Percentiles rank a stretch among this genome's conserved stretches.
Conservation (phyloP, 2,888 invertebrate species). For the Melinaea menophilus region DNA sequence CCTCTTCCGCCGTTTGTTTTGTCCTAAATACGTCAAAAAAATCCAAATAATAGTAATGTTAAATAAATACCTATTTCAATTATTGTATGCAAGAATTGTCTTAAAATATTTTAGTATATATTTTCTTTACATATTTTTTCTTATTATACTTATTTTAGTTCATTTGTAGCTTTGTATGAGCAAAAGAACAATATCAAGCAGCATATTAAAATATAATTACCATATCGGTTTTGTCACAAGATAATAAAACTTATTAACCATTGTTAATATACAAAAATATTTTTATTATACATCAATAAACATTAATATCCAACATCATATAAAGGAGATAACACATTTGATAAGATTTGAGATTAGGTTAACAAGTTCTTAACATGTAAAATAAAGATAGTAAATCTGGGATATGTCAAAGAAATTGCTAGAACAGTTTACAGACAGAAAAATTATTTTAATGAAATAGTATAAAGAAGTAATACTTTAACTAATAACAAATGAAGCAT, state of each 20-base stretch:
- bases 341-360: no score
- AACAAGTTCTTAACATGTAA: no score
- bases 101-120: background rate
- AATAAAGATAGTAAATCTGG: no score
- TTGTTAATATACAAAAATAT: slow-evolving; percentile 23
- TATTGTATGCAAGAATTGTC: background rate
- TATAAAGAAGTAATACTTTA: no score
- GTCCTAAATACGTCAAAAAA: slow-evolving; percentile 67
- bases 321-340: background rate
- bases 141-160: background rate
- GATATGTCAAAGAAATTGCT: no score
- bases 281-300: background rate
- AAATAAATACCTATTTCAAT: no score
- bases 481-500: no score
- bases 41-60: no score
- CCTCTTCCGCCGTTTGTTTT: slow-evolving; percentile 85
- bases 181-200: no score
- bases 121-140: background rate
- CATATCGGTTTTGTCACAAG: slow-evolving; percentile 52
- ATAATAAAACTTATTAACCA: slow-evolving; percentile 46
- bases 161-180: no score
- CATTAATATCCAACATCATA: background rate
- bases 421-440: no score
- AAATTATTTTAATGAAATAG: no score
- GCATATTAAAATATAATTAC: slow-evolving; percentile 33